Evolutionary conservation across 2,888 invertebrate species (phyloP).

Genomic region (Ophion obscuratus): DNA sequence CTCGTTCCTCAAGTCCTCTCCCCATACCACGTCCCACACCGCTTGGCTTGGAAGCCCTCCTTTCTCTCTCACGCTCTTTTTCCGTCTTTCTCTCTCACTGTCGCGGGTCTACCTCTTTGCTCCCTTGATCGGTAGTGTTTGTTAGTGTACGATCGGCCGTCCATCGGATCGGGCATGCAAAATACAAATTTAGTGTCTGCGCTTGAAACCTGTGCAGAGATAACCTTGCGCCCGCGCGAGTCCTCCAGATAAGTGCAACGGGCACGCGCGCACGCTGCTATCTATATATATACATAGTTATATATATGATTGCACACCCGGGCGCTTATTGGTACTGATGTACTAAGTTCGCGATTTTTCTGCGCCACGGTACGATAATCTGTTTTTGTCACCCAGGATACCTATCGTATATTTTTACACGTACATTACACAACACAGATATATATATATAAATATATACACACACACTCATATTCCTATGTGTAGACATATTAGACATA

Average conservation of each 20-base stretch:
- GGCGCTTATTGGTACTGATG: neutral
- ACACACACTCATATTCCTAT: neutral
- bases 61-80: conserved; percentile 59
- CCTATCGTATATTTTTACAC: no score
- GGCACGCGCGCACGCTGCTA: neutral
- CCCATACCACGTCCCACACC: conserved; percentile 38
- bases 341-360: neutral
- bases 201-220: neutral
- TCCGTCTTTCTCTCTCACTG: conserved; percentile 57
- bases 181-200: neutral
- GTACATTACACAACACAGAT: neutral
- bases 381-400: no score
- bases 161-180: conserved; percentile 47
- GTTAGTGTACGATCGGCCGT: conserved; percentile 69
- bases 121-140: conserved; percentile 76
- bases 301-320: neutral
- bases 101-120: conserved; percentile 53
- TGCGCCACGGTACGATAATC: neutral
- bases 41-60: conserved; percentile 50
- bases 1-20: conserved; percentile 66
- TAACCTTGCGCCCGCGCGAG: neutral
- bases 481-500: neutral
- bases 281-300: no score
- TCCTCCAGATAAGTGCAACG: neutral
- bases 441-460: no score